phyloP scores from a whole-genome alignment of 2,888 invertebrate genomes.

The Drosophila tanythrix region DNA sequence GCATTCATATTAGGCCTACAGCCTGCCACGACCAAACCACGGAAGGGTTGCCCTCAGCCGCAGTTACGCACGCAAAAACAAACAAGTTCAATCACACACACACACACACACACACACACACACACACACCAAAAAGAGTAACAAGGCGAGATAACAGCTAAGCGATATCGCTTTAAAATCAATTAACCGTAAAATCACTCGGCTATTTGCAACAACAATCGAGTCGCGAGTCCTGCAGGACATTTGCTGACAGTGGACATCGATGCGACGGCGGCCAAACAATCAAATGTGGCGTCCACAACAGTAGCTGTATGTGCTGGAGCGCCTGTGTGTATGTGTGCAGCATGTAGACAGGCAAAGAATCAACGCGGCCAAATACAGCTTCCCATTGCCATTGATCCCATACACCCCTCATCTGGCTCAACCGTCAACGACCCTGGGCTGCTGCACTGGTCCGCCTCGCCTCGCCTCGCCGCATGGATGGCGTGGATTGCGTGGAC shows the following conservation, averaged over 20 bases:
- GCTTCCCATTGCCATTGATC: constrained; percentile 14
- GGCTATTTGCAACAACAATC: constrained; percentile 74
- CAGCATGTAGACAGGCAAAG: constrained; percentile 47
- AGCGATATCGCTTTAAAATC: constrained; percentile 84
- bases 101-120: background rate
- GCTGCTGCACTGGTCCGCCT: constrained; percentile 58
- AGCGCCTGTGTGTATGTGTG: constrained; percentile 20
- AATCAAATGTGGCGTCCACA: constrained; percentile 77
- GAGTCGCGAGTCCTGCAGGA: constrained; percentile 62
- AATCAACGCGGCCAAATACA: constrained; percentile 38
- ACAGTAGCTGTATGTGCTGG: constrained; percentile 56
- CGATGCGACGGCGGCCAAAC: constrained; percentile 57
- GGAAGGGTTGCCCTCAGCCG: constrained; percentile 2
- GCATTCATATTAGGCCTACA: background rate
- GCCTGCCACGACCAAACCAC: constrained; percentile 12
- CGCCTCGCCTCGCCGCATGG: background rate
- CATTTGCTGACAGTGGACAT: constrained; percentile 43
- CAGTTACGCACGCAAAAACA: background rate
- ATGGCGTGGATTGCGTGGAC: constrained; percentile 13
- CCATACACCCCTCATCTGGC: background rate
- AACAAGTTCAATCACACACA: background rate
- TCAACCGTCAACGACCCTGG: constrained; percentile 1
- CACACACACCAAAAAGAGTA: constrained; percentile 23
- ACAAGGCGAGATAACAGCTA: constrained; percentile 77
- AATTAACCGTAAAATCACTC: constrained; percentile 85